Evolutionary conservation across 2,888 invertebrate genomes (phyloP), one percentile per base, ranked within the genome.

Genomic region (Lithophane semibrunnea): DNA sequence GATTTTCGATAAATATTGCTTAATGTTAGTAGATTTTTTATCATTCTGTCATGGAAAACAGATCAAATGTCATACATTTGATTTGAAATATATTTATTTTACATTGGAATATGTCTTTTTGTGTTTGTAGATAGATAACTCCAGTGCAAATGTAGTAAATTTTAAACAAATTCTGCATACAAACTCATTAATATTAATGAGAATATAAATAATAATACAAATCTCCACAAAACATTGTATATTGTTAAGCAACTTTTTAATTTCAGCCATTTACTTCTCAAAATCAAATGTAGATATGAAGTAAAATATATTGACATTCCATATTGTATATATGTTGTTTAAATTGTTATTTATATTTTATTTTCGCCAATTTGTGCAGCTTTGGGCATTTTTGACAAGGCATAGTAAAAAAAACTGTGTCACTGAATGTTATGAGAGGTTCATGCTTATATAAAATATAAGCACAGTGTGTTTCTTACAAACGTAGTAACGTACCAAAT

Each of bases 61-160:
- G 94, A 94, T 96, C 96, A 96, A 96, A 96, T 96, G 96, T 96
- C 96, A 96, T 96, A 96, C 96, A 96, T 96, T 96, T 96, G 96
- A 95, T 96, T 96, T 95, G 95, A 96, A 96, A 96, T 96, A 96
- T 96, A 96, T 96, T 96, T 96, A 96, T 96, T 96, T 96, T 95
- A 95, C 94, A 96, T 95, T 95, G 94, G 95, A 94, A 95, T 94
- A 93, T 94, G 96, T 95, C 95, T 96, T 96, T 96, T 96, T 96
- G 92, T 96, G 96, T 96, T 95, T 95, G 96, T 96, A 96, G 96
- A 95, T 96, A 96, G 95, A 91, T 91, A 90, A 93, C 93, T 94
- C 95, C 96, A 95, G 93, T 94, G 93, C 92, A 92, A 90, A 91
- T 92, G 91, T 92, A 94, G 92, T 94, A 93, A 91, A 92, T 83